Evolutionary conservation across 2,113 vertebrate species (phyloP).

Genomic region (Hemibagrus wyckioides): DNA sequence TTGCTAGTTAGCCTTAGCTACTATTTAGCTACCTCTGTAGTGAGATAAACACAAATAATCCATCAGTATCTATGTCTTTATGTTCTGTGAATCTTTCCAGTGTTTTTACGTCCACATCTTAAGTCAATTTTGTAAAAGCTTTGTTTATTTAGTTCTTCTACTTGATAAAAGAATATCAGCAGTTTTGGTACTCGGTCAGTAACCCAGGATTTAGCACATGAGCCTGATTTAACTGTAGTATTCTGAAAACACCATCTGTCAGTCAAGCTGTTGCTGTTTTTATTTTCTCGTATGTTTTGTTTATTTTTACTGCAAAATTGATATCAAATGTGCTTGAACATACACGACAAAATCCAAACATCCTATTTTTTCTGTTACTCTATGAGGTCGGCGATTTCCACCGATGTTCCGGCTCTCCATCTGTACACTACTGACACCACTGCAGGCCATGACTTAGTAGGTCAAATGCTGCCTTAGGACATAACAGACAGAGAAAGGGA

Average conservation of each 20-base stretch:
- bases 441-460: conserved; percentile 71
- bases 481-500: conserved; percentile 49
- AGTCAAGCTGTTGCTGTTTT: neutral
- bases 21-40: neutral
- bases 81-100: neutral
- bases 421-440: conserved; percentile 59
- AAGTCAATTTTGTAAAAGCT: neutral
- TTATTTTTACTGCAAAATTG: neutral
- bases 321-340: neutral
- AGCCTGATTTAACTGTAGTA: neutral
- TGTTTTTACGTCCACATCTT: neutral
- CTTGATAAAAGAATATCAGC: neutral
- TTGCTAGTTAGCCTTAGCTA: neutral
- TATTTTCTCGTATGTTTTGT: neutral
- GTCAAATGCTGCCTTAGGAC: conserved; percentile 75
- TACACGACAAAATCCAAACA: neutral
- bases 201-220: neutral
- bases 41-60: neutral
- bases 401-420: conserved; percentile 25
- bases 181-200: neutral
- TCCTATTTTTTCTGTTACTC: neutral
- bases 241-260: conserved; percentile 13
- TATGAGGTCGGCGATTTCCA: neutral
- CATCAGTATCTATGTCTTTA: neutral
- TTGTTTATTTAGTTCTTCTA: neutral